phyloP scores from a whole-genome alignment of 2,797 vertebrate genomes.

The Enteromius afrohamiltoni region DNA sequence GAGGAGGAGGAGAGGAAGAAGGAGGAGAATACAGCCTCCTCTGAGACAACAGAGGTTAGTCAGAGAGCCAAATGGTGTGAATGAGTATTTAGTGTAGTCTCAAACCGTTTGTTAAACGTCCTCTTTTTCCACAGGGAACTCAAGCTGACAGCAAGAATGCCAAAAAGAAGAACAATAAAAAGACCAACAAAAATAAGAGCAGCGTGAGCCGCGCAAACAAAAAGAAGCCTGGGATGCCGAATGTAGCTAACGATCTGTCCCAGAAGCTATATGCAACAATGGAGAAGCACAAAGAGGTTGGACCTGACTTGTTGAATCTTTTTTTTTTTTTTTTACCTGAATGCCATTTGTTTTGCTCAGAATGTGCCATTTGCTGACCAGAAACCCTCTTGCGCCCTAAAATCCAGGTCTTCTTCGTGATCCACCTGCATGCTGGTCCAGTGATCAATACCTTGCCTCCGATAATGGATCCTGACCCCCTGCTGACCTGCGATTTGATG shows the following conservation, averaged over 20 bases:
- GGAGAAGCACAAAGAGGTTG: slow-evolving; percentile 99
- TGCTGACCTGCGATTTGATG: slow-evolving; percentile 97
- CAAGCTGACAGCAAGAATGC: slow-evolving; percentile 94
- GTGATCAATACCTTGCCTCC: slow-evolving; percentile 92
- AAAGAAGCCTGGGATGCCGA: slow-evolving; percentile 97
- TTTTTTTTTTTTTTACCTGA: neutral
- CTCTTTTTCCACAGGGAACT: slow-evolving; percentile 79
- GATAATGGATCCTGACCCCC: slow-evolving; percentile 90
- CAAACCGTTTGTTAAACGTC: neutral
- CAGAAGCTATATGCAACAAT: slow-evolving; percentile 96
- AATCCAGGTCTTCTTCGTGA: slow-evolving; percentile 95
- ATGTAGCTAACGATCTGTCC: slow-evolving; percentile 94
- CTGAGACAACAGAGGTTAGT: slow-evolving; percentile 88
- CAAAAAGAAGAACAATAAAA: slow-evolving; percentile 99
- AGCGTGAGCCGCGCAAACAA: slow-evolving; percentile 96
- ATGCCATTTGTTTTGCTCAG: neutral
- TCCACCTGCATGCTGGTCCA: slow-evolving; percentile 89
- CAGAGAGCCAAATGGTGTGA: neutral
- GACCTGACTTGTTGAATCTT: neutral
- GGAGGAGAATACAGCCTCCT: slow-evolving; percentile 91
- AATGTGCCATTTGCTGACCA: neutral
- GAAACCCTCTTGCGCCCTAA: neutral
- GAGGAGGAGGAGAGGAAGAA: slow-evolving; percentile 97
- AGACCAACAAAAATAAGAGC: slow-evolving; percentile 97
- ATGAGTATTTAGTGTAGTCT: slow-evolving; percentile 3